Evolutionary conservation across 2,888 invertebrate genomes (phyloP).

Genomic region (Andricus curvator): DNA sequence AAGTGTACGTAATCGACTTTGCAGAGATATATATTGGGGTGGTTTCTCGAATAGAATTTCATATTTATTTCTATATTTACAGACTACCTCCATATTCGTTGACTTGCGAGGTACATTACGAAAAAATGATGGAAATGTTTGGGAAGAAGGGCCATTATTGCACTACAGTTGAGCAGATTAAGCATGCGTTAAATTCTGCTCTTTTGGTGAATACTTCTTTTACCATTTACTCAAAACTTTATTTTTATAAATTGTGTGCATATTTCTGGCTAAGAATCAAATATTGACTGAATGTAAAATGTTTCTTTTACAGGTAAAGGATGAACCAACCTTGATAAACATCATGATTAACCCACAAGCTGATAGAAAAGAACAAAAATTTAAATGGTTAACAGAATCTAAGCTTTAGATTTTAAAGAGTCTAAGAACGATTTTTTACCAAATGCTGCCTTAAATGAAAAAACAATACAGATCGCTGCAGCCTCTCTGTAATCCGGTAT

Average conservation of each 20-base stretch:
- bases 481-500: background rate
- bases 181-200: constrained; percentile 84
- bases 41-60: constrained; percentile 2
- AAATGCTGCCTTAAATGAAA: background rate
- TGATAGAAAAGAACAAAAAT: constrained; percentile 93
- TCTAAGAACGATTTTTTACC: background rate
- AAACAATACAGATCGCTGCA: constrained; percentile 33
- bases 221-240: constrained; percentile 3
- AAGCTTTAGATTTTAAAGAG: constrained; percentile 83
- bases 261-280: background rate
- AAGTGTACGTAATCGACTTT: constrained; percentile 83
- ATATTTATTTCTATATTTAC: constrained; percentile 60
- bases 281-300: background rate
- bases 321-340: constrained; percentile 93
- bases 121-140: constrained; percentile 93
- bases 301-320: constrained; percentile 79
- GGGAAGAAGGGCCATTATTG: constrained; percentile 90
- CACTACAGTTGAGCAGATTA: constrained; percentile 87
- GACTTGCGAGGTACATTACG: constrained; percentile 89
- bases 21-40: too few relatives aligned
- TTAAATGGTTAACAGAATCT: constrained; percentile 95
- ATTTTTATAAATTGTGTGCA: constrained; percentile 13
- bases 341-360: constrained; percentile 93
- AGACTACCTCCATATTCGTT: constrained; percentile 93
- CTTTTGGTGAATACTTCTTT: constrained; percentile 78